These are phyloP conservation scores for Brachionus rubens DNA, from an alignment of 1,140 invertebrate species.

Conservation along the genomic window DNA sequence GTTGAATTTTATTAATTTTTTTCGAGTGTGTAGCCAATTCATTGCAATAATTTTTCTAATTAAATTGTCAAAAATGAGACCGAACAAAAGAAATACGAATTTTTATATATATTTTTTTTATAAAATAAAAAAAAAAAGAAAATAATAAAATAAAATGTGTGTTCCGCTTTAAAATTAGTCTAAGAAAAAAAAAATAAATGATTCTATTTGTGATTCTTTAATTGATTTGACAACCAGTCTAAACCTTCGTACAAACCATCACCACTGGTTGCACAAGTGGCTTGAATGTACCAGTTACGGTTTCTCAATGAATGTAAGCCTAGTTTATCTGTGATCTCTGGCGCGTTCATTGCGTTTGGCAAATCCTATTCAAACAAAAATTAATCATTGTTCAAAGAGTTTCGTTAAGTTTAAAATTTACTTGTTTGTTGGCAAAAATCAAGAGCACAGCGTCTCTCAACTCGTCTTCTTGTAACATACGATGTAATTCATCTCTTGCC, in stretches of 20 bases:
- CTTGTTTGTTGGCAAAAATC: conserved; percentile 67
- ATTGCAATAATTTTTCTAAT: too few species aligned
- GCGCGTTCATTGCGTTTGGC: conserved; percentile 95
- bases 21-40: too few species aligned
- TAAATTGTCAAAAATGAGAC: too few species aligned
- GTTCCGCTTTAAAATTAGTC: conserved; percentile 33
- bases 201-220: too few species aligned
- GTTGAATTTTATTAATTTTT: too few species aligned
- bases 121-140: conserved; percentile 31
- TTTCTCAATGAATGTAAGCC: conserved; percentile 88
- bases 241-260: conserved; percentile 95
- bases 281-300: conserved; percentile 87
- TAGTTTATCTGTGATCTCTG: conserved; percentile 94
- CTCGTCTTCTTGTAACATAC: conserved; percentile 70
- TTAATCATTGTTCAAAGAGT: conserved; percentile 62
- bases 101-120: conserved; percentile 42
- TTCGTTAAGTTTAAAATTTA: not conserved
- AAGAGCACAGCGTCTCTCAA: conserved; percentile 74
- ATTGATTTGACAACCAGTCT: conserved; percentile 64
- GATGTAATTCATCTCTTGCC: conserved; percentile 85
- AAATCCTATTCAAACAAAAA: conserved; percentile 68
- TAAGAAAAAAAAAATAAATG: not conserved
- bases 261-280: conserved; percentile 92
- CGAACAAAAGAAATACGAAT: conserved; percentile 31
- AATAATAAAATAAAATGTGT: too few species aligned